Evolutionary conservation across 1,140 invertebrate species (phyloP).

Genomic region (Nylanderia fulva): DNA sequence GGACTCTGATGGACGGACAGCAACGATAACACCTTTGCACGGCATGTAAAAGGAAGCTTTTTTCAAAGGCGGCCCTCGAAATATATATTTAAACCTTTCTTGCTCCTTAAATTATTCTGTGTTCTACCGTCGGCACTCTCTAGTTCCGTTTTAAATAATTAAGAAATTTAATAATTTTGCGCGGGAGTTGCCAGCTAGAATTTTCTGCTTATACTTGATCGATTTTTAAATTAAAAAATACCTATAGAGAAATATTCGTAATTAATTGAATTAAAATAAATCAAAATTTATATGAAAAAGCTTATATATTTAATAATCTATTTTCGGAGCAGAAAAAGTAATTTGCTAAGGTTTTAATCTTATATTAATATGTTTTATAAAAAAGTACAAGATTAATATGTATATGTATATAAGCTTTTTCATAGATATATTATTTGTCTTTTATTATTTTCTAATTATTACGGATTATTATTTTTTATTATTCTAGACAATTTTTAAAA

Average conservation of each 20-base stretch:
- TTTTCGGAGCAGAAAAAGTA: no score
- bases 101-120: constrained; percentile 43
- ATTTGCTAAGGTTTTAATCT: no score
- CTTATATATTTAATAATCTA: no score
- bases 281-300: no score
- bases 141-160: constrained; percentile 9
- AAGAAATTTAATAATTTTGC: background rate
- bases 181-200: background rate
- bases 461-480: no score
- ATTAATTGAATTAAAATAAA: background rate
- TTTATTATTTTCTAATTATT: no score
- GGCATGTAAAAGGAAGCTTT: constrained; percentile 63
- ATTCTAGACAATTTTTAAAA: no score
- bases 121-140: background rate
- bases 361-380: background rate
- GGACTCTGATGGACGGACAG: constrained; percentile 73
- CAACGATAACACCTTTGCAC: constrained; percentile 72
- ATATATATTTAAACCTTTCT: constrained; percentile 60
- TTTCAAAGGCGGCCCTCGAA: constrained; percentile 52
- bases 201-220: background rate
- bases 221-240: background rate
- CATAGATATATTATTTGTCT: no score
- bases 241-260: background rate
- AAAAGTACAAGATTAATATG: background rate
- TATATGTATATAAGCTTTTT: no score